Percentiles rank a stretch among this genome's conserved stretches.
Conservation (phyloP, 1,140 invertebrate genomes). For the Drosophila nigrodunni region DNA sequence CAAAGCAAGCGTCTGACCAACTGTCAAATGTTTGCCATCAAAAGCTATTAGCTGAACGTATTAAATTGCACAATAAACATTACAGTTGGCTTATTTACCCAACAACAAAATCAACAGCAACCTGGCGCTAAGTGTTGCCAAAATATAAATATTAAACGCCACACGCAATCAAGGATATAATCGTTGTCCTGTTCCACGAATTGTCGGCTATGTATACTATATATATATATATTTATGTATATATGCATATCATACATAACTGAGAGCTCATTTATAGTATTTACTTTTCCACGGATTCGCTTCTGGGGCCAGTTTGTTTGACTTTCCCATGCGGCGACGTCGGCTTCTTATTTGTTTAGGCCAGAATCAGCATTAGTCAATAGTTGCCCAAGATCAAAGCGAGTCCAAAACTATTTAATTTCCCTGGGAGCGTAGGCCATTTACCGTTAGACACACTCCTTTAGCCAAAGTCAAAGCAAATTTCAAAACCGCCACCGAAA, state of each 20-base stretch:
- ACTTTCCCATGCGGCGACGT: slow-evolving; percentile 60
- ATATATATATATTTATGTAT: background rate
- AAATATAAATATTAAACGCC: slow-evolving; percentile 67
- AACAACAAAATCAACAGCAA: slow-evolving; percentile 37
- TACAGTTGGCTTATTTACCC: slow-evolving; percentile 55
- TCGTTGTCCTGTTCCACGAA: background rate
- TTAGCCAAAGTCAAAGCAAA: background rate
- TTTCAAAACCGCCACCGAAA: background rate
- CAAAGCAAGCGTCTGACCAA: slow-evolving; percentile 28
- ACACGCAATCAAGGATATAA: slow-evolving; percentile 29
- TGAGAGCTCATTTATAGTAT: slow-evolving; percentile 53
- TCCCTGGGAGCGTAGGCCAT: slow-evolving; percentile 25
- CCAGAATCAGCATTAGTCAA: slow-evolving; percentile 59
- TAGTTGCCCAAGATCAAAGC: slow-evolving; percentile 73
- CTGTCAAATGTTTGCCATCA: slow-evolving; percentile 64
- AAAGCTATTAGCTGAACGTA: slow-evolving; percentile 70
- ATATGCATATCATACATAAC: background rate
- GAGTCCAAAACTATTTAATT: slow-evolving; percentile 49
- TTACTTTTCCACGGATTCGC: slow-evolving; percentile 49
- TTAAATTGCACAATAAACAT: slow-evolving; percentile 67
- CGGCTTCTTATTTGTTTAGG: slow-evolving; percentile 52
- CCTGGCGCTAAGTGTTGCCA: slow-evolving; percentile 20
- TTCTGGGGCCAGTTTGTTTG: slow-evolving; percentile 46
- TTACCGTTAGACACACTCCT: slow-evolving; percentile 7
- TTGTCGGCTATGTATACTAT: slow-evolving; percentile 37